Base-by-base conservation (phyloP, 2,888 invertebrate genomes). In the Pharmacophagus antenor region DNA sequence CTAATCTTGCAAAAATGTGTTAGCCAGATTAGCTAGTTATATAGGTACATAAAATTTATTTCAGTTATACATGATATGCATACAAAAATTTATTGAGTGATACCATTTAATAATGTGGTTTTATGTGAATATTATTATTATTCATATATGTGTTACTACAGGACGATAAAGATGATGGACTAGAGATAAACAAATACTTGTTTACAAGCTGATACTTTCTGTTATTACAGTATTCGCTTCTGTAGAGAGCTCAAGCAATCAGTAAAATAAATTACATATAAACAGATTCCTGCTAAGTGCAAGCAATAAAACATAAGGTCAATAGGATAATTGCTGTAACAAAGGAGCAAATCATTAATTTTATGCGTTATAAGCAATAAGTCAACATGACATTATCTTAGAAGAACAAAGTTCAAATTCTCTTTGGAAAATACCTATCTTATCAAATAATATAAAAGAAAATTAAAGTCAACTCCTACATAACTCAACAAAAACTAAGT, bases 241-340 rank as follows among this genome's bases (percentile, higher is more conserved):
- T 51, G 47, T 23, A 58, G 41, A 47, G 23, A 52, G 46, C n/a
- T 31, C 47, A 42, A 53, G 20, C 37, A 50, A 51, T 47, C 37
- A 55, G 54, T 37, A 18, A 56, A 46, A 52, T n/a, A 47, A 6
- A 22, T 20, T 10, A 21, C 47, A 56, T 56, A 51, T 56, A 56
- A 56, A 52, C 56, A 61, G 12, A 61, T 56, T 37, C 15, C 25
- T 52, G 41, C 21, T 21, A 48, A 53, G 54, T 59, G 47, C 48
- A 49, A 8, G 15, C 56, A 52, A 57, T 61, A 56, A 61, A 56
- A 53, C 56, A 5, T 49, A 49, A 59, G 64, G 63, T 65, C 64
- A 63, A 62, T 59, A 63, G 64, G 62, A 65, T 49, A 62, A 65
- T 56, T 61, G 64, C 54, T 62, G 61, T 64, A 56, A 62, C 57